Conservation (phyloP, 2,888 invertebrate genomes). For the Ecdyonurus torrentis region DNA sequence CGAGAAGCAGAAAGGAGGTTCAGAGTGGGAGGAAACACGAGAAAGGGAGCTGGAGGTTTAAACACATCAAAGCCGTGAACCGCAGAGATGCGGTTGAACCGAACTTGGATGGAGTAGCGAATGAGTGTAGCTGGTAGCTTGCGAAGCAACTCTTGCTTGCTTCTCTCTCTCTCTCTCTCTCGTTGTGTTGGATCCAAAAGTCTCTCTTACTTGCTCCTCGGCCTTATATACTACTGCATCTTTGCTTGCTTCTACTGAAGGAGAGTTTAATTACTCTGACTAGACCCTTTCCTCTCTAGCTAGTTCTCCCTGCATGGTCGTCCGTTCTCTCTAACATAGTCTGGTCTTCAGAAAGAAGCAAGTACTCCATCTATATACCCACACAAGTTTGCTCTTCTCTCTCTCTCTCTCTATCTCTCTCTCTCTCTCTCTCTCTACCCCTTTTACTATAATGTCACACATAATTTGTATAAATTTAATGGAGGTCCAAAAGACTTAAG, state of each 20-base stretch:
- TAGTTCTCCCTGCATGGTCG: not conserved
- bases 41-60: not conserved
- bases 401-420: not conserved
- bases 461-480: not conserved
- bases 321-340: too few species aligned
- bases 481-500: too few species aligned
- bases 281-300: not conserved
- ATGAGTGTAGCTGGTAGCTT: not conserved
- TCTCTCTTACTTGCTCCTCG: not conserved
- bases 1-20: too few species aligned
- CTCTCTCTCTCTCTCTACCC: not conserved
- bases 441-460: not conserved
- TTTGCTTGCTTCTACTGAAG: not conserved
- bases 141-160: not conserved
- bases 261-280: not conserved
- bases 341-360: not conserved
- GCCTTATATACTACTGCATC: not conserved
- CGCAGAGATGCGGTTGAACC: slow-evolving; percentile 3
- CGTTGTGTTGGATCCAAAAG: not conserved
- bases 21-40: not conserved
- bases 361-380: too few species aligned
- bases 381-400: too few species aligned
- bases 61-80: slow-evolving; percentile 4
- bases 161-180: too few species aligned
- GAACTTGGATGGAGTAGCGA: not conserved